Percentiles rank a stretch among this genome's conserved stretches.
Evolutionary conservation across 2,797 vertebrate species (phyloP).

Genomic region (Diplodus puntazzo): DNA sequence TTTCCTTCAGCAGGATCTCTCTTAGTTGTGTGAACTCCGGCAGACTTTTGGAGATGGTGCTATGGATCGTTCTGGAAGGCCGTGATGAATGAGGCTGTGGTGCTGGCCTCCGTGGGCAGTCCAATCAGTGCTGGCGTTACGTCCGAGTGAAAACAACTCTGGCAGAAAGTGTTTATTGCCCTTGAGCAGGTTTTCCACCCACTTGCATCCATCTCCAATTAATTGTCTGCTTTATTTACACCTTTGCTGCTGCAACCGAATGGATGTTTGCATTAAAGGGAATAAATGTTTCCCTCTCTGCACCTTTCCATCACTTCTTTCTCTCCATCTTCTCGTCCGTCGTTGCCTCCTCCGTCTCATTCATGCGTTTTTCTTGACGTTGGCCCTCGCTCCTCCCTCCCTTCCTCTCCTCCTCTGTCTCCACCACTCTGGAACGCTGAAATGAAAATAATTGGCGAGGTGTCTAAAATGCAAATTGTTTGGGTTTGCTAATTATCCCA

Average conservation of each 20-base stretch:
- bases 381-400: not conserved
- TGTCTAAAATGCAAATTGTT: constrained; percentile 69
- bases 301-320: not conserved
- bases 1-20: not conserved
- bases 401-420: not conserved
- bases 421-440: constrained; percentile 21
- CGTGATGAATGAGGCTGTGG: constrained; percentile 10
- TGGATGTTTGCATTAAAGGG: constrained; percentile 22
- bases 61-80: not conserved
- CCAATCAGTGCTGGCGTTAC: not conserved
- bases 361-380: not conserved
- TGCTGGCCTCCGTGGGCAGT: not conserved
- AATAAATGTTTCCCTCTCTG: constrained; percentile 28
- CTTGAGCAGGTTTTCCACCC: constrained; percentile 54
- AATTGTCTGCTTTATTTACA: constrained; percentile 66
- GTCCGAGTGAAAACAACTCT: constrained; percentile 20
- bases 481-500: constrained; percentile 68
- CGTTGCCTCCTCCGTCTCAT: not conserved
- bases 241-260: constrained; percentile 46
- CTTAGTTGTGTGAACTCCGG: not conserved
- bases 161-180: constrained; percentile 49
- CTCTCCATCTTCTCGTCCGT: not conserved
- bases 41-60: not conserved
- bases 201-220: constrained; percentile 64
- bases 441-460: constrained; percentile 67